Percentiles rank a stretch among this genome's conserved stretches.
Evolutionary conservation across 2,797 vertebrate species (phyloP).

Genomic region (Valencia hispanica): DNA sequence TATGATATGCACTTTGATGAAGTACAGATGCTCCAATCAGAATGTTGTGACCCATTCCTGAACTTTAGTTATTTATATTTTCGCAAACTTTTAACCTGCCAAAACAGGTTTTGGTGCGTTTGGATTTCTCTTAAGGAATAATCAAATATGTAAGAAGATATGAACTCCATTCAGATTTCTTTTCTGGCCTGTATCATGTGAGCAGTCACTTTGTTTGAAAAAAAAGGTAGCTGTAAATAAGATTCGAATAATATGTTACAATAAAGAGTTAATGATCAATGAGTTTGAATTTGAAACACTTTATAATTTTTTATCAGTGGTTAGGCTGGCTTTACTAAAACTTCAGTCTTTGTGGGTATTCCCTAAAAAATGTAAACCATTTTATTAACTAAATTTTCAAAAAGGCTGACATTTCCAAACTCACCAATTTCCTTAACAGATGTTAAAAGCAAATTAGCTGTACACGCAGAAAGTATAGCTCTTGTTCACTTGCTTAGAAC

Average conservation of each 20-base stretch:
- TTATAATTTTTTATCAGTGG: not conserved
- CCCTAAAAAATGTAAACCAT: no score
- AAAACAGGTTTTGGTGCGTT: not conserved
- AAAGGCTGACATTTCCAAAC: no score
- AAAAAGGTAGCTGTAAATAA: no score
- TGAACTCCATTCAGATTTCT: not conserved
- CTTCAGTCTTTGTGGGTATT: no score
- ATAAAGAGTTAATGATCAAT: not conserved
- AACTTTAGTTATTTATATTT: not conserved
- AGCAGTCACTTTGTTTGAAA: not conserved
- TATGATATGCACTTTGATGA: not conserved
- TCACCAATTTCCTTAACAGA: no score
- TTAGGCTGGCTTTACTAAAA: no score
- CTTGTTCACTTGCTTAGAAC: no score
- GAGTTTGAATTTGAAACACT: not conserved
- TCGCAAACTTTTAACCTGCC: not conserved
- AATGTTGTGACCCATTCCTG: not conserved
- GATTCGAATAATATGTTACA: not conserved
- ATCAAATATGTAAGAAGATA: not conserved
- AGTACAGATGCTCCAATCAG: not conserved
- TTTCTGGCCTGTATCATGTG: not conserved
- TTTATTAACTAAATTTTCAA: no score
- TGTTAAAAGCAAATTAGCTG: no score
- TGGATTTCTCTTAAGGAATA: not conserved
- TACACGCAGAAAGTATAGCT: no score